Base-by-base conservation (phyloP, 1,140 invertebrate genomes). In the Drosophila ambigua region DNA sequence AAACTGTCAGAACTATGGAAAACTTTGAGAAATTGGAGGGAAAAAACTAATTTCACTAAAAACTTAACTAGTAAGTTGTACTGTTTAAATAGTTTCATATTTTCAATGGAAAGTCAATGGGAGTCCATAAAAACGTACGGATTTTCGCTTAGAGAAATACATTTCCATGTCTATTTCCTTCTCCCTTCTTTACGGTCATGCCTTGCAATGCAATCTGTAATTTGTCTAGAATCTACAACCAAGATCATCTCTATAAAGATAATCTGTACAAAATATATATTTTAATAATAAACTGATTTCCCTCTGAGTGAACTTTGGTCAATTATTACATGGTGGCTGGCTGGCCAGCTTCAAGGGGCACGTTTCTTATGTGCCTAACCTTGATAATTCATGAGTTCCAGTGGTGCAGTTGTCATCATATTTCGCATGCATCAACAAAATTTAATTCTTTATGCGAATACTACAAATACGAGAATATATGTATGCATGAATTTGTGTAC, bases 341-440 rank as follows among this genome's bases (percentile, higher is more conserved):
- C 31, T 35, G 31, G 20, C 23, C 2, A 0, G 23, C 35, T 77
- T 67, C 63, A 48, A 55, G 43, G 58, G 69, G 80, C 80, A 83
- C 79, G 79, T 79, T 84, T 69, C 75, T 67, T 84, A 66, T 75
- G 57, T 71, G 61, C 63, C 61, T 77, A 83, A 83, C 79, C 79
- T 83, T 83, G 79, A 83, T 83, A 83, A 84, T 83, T 71, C 79
- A 62, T 20, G 50, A 45, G 52, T 65, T 69, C 65, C 35, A 39
- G 35, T 39, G 35, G 35, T 11, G 35, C 35, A 39, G 35, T 72
- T 72, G 53, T 63, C 67, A 69, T 69, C 67, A 72, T 77, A 82
- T 82, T 82, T 82, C 74, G 74, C 79, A 79, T 83, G 75, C 76
- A 79, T 83, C 80, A 67, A 76, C 80, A 84, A 72, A 72, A 72